Evolutionary conservation across 2,888 invertebrate genomes (phyloP).

Genomic region (Lamellibrachia columna): DNA sequence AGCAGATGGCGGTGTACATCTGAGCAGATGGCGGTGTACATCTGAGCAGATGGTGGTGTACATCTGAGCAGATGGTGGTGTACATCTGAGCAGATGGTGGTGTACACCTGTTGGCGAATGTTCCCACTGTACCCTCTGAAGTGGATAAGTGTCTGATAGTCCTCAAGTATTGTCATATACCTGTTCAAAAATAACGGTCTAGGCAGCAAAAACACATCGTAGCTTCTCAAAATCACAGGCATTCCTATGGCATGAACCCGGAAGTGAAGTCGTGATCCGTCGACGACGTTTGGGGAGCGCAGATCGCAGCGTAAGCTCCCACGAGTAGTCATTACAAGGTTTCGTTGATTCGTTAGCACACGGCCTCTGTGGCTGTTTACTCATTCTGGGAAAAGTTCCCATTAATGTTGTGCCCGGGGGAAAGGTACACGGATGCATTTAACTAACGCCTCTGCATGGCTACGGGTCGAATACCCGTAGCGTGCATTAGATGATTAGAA

Average conservation of each 20-base stretch:
- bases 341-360: background rate
- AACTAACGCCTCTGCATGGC: background rate
- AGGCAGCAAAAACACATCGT: no score
- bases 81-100: background rate
- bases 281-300: background rate
- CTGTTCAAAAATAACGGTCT: no score
- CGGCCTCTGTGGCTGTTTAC: background rate
- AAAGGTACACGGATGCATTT: background rate
- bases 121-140: background rate
- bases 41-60: no score
- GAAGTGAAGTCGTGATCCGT: background rate
- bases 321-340: background rate
- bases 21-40: no score
- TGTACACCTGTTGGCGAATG: background rate
- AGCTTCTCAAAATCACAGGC: no score
- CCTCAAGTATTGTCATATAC: no score
- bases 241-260: no score
- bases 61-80: no score
- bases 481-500: slow-evolving; percentile 1
- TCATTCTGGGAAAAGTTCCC: background rate
- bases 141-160: background rate
- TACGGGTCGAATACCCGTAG: background rate
- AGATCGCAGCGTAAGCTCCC: background rate
- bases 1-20: no score
- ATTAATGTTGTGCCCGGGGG: background rate